Evolutionary conservation across 2,113 vertebrate species (phyloP).

Genomic region (Microcebus jonahi): DNA sequence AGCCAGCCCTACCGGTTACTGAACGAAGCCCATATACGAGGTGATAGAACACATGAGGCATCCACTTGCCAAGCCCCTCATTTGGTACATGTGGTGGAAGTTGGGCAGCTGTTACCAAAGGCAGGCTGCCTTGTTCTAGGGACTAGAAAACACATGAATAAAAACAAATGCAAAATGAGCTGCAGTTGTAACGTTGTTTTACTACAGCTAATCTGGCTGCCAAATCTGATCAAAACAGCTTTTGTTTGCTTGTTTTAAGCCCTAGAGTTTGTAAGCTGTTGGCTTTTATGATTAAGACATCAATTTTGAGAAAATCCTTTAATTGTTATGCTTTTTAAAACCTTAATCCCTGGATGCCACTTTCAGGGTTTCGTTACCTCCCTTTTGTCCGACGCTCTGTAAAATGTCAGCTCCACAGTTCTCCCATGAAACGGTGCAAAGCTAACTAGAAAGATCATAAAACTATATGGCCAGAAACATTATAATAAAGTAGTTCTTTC

Average conservation of each 20-base stretch:
- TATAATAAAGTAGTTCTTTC: not conserved
- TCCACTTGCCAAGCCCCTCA: not conserved
- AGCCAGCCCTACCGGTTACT: not conserved
- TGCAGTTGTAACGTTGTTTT: not conserved
- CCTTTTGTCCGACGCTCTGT: not conserved
- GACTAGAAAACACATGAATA: not conserved
- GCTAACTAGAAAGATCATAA: constrained; percentile 48
- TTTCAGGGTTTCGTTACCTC: not conserved
- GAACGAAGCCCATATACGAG: not conserved
- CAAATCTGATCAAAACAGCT: not conserved
- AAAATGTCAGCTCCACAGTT: not conserved
- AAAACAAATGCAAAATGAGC: not conserved
- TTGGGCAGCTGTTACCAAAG: not conserved
- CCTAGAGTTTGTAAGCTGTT: constrained; percentile 29
- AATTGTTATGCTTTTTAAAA: constrained; percentile 55
- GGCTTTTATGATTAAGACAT: constrained; percentile 52
- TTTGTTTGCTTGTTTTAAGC: constrained; percentile 48
- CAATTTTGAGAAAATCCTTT: constrained; percentile 68
- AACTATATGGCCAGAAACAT: not conserved
- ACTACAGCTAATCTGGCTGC: constrained; percentile 3
- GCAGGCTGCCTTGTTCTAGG: not conserved
- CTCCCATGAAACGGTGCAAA: not conserved
- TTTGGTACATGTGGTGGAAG: not conserved
- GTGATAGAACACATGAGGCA: not conserved
- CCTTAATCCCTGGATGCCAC: not conserved